Evolutionary conservation across 2,888 invertebrate species (phyloP).

Genomic region (Hypomecis atomaria): DNA sequence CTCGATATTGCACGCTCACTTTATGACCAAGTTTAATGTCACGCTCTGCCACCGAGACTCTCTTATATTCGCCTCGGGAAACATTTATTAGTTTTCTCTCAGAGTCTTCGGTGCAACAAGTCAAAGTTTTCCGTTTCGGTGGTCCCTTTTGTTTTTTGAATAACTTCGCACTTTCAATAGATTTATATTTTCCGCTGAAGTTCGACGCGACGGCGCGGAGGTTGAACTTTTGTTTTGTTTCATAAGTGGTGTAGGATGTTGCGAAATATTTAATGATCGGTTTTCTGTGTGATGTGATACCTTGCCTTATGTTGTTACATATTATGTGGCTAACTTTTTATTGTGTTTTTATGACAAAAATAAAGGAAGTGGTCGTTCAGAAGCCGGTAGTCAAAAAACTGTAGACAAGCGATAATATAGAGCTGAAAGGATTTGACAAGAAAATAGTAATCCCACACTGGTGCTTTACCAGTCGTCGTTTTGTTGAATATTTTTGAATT

Average conservation of each 20-base stretch:
- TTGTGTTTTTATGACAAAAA: too few relatives aligned
- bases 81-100: constrained; percentile 72
- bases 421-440: too few relatives aligned
- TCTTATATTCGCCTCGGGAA: constrained; percentile 62
- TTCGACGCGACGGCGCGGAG: constrained; percentile 21
- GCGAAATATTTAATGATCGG: constrained; percentile 17
- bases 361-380: too few relatives aligned
- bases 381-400: too few relatives aligned
- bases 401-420: too few relatives aligned
- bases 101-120: constrained; percentile 65
- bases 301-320: too few relatives aligned
- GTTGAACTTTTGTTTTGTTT: constrained; percentile 35
- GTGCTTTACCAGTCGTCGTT: too few relatives aligned
- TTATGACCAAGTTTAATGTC: constrained; percentile 75
- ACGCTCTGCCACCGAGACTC: constrained; percentile 58
- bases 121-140: constrained; percentile 62
- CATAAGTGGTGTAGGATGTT: constrained; percentile 23
- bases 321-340: too few relatives aligned
- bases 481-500: too few relatives aligned
- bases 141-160: constrained; percentile 58
- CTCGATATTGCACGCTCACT: constrained; percentile 81
- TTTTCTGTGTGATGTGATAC: background rate
- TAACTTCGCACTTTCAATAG: constrained; percentile 49
- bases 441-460: too few relatives aligned
- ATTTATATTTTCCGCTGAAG: constrained; percentile 42